These are phyloP conservation scores for Calliopsis andreniformis DNA, from an alignment of 1,140 invertebrate species.

Conservation along the genomic window DNA sequence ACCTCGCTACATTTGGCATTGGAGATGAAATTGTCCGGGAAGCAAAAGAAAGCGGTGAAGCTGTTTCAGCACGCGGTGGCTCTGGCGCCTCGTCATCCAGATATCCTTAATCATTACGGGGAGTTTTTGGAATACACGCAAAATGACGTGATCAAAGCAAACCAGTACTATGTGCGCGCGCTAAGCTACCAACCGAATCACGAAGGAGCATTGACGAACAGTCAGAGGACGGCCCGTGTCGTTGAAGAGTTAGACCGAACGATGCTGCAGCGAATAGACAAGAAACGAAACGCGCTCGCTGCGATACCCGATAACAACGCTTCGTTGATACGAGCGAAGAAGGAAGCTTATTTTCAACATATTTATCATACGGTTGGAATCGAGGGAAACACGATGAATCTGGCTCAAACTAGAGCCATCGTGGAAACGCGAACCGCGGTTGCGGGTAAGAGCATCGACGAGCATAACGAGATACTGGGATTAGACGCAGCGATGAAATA, in stretches of 20 bases:
- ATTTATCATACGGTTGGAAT: slow-evolving; percentile 99
- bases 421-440: slow-evolving; percentile 96
- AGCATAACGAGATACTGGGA: slow-evolving; percentile 98
- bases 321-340: slow-evolving; percentile 92
- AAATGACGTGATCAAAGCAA: slow-evolving; percentile 93
- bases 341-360: slow-evolving; percentile 97
- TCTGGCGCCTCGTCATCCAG: slow-evolving; percentile 94
- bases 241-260: slow-evolving; percentile 95
- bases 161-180: slow-evolving; percentile 90
- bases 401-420: slow-evolving; percentile 95
- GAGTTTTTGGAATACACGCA: slow-evolving; percentile 95
- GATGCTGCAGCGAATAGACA: slow-evolving; percentile 91
- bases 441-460: slow-evolving; percentile 95
- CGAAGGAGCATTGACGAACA: slow-evolving; percentile 89
- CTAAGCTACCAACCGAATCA: slow-evolving; percentile 92
- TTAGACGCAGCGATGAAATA: slow-evolving; percentile 97
- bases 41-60: slow-evolving; percentile 92
- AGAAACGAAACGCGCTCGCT: slow-evolving; percentile 91
- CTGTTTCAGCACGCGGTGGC: slow-evolving; percentile 95
- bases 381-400: slow-evolving; percentile 98
- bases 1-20: slow-evolving; percentile 91
- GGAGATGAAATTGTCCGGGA: slow-evolving; percentile 91
- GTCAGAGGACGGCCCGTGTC: slow-evolving; percentile 91
- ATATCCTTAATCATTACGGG: slow-evolving; percentile 95
- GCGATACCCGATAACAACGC: slow-evolving; percentile 90